phyloP scores from a whole-genome alignment of 2,888 invertebrate genomes.

The Galerucella calmariensis region DNA sequence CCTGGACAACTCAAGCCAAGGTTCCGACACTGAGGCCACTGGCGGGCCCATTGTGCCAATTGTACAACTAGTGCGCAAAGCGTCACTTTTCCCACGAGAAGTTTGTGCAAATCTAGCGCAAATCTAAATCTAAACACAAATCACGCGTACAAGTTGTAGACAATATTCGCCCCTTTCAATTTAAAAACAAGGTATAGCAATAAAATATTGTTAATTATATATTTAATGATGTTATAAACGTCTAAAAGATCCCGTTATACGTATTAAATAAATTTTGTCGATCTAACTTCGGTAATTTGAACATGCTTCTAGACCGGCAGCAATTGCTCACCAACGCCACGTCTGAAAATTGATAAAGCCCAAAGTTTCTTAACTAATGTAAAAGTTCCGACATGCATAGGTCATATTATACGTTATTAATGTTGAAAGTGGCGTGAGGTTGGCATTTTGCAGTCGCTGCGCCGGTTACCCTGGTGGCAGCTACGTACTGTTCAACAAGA shows the following conservation, averaged over 20 bases:
- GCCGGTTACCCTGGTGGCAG: conserved; percentile 43
- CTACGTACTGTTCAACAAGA: conserved; percentile 55
- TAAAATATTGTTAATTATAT: no score
- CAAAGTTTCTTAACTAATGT: conserved; percentile 37
- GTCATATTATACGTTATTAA: conserved; percentile 45
- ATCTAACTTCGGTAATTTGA: conserved; percentile 17
- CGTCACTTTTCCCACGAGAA: no score
- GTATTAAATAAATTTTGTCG: conserved; percentile 8
- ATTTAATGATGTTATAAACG: no score
- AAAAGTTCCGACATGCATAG: conserved; percentile 39
- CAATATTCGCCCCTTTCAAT: no score
- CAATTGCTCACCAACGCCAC: conserved; percentile 23
- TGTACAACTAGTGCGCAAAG: no score
- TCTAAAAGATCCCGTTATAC: not conserved
- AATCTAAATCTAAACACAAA: no score
- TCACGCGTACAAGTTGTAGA: no score
- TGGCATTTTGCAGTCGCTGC: conserved; percentile 43
- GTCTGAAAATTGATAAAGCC: conserved; percentile 32
- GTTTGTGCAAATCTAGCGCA: no score
- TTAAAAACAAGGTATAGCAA: no score
- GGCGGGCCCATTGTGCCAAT: no score
- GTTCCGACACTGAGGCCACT: no score
- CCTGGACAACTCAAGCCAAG: no score
- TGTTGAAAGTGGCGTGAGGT: conserved; percentile 45
- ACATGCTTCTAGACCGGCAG: conserved; percentile 12